phyloP scores from a whole-genome alignment of 2,888 invertebrate genomes.

The Siphlonurus alternatus region DNA sequence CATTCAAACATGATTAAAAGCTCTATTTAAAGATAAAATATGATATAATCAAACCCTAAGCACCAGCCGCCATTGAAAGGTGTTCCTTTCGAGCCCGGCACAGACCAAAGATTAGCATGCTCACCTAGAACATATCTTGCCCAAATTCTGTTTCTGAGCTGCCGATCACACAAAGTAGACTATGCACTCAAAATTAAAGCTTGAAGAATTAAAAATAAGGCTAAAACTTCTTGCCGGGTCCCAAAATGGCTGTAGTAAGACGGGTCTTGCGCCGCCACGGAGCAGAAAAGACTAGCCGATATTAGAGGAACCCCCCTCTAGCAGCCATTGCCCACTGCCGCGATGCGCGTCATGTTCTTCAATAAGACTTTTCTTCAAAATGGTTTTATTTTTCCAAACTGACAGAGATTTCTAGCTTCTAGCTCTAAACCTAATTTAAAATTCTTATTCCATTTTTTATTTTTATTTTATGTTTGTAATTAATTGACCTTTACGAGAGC shows the following conservation, averaged over 20 bases:
- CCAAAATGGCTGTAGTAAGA: not conserved
- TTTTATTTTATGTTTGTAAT: too few relatives aligned
- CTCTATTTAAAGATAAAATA: too few relatives aligned
- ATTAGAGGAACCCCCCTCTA: not conserved
- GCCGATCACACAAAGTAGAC: not conserved
- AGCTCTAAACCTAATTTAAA: too few relatives aligned
- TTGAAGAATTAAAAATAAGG: not conserved
- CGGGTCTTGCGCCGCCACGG: slow-evolving; percentile 2
- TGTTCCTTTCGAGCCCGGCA: not conserved
- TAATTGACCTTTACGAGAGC: too few relatives aligned
- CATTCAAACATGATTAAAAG: too few relatives aligned
- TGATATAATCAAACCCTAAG: too few relatives aligned
- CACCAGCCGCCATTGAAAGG: not conserved
- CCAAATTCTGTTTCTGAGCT: not conserved
- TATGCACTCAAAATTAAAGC: not conserved
- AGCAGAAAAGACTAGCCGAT: not conserved
- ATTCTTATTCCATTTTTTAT: too few relatives aligned
- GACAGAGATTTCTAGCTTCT: too few relatives aligned
- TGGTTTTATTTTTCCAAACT: too few relatives aligned
- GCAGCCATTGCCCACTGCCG: not conserved
- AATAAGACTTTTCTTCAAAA: too few relatives aligned
- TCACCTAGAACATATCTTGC: not conserved
- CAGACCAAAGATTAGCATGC: not conserved
- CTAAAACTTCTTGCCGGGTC: not conserved
- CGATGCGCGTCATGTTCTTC: not conserved